These are phyloP conservation scores for Pipa parva DNA, from an alignment of 2,113 vertebrate genomes.

Conservation along the genomic window DNA sequence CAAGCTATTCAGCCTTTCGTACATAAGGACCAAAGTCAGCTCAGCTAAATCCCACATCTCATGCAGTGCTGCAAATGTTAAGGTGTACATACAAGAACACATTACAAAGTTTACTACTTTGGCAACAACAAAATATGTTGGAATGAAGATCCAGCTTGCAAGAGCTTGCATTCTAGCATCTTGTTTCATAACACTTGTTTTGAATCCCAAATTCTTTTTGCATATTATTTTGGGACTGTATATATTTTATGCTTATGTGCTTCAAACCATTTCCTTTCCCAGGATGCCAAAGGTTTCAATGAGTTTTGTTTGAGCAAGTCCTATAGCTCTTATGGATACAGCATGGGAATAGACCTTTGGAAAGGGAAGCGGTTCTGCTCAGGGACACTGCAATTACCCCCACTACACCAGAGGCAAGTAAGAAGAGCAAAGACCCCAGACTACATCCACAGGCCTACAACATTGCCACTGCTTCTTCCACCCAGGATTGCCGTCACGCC, in stretches of 20 bases:
- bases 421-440: slow-evolving; percentile 77
- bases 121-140: too few relatives aligned
- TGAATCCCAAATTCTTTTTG: too few relatives aligned
- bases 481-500: slow-evolving; percentile 90
- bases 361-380: slow-evolving; percentile 82
- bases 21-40: too few relatives aligned
- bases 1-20: too few relatives aligned
- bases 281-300: slow-evolving; percentile 74
- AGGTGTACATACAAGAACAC: too few relatives aligned
- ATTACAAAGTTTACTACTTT: too few relatives aligned
- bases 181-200: too few relatives aligned
- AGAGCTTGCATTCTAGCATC: too few relatives aligned
- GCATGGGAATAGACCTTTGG: slow-evolving; percentile 81
- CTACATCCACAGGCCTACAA: slow-evolving; percentile 76
- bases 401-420: slow-evolving; percentile 78
- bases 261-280: slow-evolving; percentile 22
- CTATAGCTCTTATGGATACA: slow-evolving; percentile 74
- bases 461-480: slow-evolving; percentile 69
- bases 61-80: too few relatives aligned
- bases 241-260: not conserved
- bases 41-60: too few relatives aligned
- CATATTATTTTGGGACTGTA: too few relatives aligned
- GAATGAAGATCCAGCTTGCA: too few relatives aligned
- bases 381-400: slow-evolving; percentile 84
- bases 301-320: slow-evolving; percentile 79